Percentiles rank a stretch among this genome's conserved stretches.
Conservation (phyloP, 2,113 vertebrate species). For the Sceloporus tristichus region DNA sequence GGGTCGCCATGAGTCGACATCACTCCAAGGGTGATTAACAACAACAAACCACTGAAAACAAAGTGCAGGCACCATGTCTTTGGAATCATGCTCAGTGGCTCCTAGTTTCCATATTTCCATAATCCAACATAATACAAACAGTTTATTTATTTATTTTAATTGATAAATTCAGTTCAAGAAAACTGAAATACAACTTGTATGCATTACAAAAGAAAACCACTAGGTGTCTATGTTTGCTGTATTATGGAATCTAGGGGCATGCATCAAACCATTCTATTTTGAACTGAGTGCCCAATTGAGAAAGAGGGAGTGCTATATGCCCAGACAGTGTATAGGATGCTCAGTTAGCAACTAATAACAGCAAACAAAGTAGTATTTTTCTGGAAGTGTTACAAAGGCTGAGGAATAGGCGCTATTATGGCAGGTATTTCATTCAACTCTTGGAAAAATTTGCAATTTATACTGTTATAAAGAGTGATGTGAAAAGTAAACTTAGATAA, state of each 20-base stretch:
- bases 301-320: not conserved
- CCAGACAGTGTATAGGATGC: accelerated
- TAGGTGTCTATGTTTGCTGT: constrained; percentile 72
- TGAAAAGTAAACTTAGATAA: not conserved
- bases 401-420: not conserved
- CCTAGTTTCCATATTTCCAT: not conserved
- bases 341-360: not conserved
- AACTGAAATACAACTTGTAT: not conserved
- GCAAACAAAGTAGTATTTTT: not conserved
- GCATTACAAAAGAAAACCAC: constrained; percentile 46
- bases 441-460: not conserved
- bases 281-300: not conserved
- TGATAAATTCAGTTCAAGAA: not conserved
- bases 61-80: not conserved
- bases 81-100: not conserved
- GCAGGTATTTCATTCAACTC: not conserved
- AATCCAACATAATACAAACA: not conserved
- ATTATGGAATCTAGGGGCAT: constrained; percentile 4
- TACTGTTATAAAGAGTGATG: not conserved
- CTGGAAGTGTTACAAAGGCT: accelerated
- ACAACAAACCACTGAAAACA: not conserved
- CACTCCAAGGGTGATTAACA: too few species aligned
- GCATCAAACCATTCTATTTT: not conserved
- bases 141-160: not conserved
- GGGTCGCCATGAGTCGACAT: too few species aligned